Percentiles rank a stretch among this genome's conserved stretches.
Evolutionary conservation across 2,113 vertebrate genomes (phyloP).

Genomic region (Prochilodus magdalenae): DNA sequence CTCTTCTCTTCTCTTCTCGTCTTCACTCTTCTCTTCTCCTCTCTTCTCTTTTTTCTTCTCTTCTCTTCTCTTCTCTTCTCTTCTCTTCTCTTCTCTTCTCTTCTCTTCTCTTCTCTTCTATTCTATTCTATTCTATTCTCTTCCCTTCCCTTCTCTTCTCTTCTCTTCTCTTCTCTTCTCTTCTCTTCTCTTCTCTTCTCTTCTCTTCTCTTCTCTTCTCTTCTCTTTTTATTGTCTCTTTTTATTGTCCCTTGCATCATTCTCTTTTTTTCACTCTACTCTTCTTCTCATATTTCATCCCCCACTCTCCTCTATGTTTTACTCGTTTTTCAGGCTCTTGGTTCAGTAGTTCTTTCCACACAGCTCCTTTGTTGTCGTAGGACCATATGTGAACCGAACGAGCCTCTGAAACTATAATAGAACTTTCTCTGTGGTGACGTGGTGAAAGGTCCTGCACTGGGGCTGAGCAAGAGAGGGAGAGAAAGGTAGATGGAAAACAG

Average conservation of each 20-base stretch:
- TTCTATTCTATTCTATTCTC: background rate
- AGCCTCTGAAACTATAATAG: background rate
- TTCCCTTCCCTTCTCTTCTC: constrained; percentile 14
- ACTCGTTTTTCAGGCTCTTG: no score
- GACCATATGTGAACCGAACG: background rate
- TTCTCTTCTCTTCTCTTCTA: background rate
- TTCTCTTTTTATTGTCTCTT: constrained; percentile 1
- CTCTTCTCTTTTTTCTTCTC: background rate
- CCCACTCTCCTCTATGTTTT: background rate
- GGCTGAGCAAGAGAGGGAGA: constrained; percentile 43
- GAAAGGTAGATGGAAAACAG: constrained; percentile 38
- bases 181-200: constrained; percentile 31
- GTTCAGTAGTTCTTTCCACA: no score
- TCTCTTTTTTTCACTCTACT: background rate
- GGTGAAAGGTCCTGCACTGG: background rate
- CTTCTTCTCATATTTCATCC: background rate
- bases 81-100: background rate
- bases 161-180: constrained; percentile 25
- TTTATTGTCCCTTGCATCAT: no score
- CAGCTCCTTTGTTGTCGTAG: no score
- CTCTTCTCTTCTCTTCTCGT: background rate
- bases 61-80: background rate
- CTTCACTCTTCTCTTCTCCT: background rate
- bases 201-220: constrained; percentile 13
- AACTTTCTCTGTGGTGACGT: background rate